phyloP scores from a whole-genome alignment of 2,113 vertebrate genomes.

The Himantopus leucocephalus region DNA sequence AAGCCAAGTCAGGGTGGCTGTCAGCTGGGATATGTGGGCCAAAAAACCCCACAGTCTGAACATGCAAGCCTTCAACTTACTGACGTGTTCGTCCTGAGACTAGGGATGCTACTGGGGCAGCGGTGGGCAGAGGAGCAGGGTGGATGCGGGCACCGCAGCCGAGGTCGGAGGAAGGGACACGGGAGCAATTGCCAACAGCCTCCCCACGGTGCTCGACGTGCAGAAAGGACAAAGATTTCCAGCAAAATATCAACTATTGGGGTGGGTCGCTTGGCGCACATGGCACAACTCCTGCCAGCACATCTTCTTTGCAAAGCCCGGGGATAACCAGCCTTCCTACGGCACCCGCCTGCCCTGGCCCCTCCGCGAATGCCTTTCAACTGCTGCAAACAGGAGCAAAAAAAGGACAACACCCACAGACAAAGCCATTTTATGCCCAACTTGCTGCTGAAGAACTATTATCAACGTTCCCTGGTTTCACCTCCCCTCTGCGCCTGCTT shows the following conservation, averaged over 20 bases:
- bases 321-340: not conserved
- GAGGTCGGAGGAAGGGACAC: rapidly evolving
- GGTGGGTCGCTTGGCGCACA: rapidly evolving
- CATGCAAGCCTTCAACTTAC: not conserved
- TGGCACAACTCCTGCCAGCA: not conserved
- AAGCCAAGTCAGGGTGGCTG: not conserved
- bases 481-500: not conserved
- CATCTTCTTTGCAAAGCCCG: not conserved
- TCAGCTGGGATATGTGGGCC: not conserved
- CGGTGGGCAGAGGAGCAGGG: rapidly evolving
- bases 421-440: conserved; percentile 20
- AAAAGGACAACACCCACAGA: not conserved
- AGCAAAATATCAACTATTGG: not conserved
- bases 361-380: not conserved
- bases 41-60: not conserved
- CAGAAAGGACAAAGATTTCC: not conserved
- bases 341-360: rapidly evolving
- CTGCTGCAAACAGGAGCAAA: not conserved
- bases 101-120: not conserved
- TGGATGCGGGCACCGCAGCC: rapidly evolving
- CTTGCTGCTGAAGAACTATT: conserved; percentile 6
- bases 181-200: not conserved
- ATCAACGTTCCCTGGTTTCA: not conserved
- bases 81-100: not conserved
- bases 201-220: rapidly evolving